Evolutionary conservation across 2,113 vertebrate species (phyloP).

Genomic region (Sula dactylatra): DNA sequence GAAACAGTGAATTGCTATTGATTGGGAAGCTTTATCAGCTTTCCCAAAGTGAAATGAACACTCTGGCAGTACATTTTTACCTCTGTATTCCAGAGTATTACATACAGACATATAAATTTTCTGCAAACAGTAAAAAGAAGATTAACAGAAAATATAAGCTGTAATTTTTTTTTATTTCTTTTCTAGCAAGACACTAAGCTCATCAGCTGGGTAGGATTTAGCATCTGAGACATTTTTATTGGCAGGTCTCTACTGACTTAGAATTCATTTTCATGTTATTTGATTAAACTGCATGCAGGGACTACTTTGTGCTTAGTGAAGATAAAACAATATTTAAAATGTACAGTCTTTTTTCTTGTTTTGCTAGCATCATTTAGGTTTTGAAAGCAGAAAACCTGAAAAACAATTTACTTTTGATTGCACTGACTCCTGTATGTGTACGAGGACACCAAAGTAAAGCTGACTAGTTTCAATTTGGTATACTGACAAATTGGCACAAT

Average conservation of each 20-base stretch:
- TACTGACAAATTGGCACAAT: not conserved
- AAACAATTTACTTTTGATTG: not conserved
- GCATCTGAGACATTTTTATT: not conserved
- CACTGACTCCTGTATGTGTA: not conserved
- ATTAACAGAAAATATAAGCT: not conserved
- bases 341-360: not conserved
- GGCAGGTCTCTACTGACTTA: not conserved
- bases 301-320: not conserved
- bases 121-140: not conserved
- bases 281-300: not conserved
- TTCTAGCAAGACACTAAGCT: not conserved
- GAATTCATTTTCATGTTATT: not conserved
- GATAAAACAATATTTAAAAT: not conserved
- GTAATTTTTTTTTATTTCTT: not conserved
- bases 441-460: not conserved
- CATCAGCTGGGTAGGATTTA: not conserved
- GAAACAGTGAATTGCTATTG: not conserved
- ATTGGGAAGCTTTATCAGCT: not conserved
- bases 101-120: not conserved
- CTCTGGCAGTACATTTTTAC: not conserved
- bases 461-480: not conserved
- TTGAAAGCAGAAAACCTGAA: not conserved
- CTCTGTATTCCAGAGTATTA: not conserved
- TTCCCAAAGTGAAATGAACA: not conserved
- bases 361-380: not conserved